Conservation (phyloP, 2,888 invertebrate genomes). For the Diaphora mendica region DNA sequence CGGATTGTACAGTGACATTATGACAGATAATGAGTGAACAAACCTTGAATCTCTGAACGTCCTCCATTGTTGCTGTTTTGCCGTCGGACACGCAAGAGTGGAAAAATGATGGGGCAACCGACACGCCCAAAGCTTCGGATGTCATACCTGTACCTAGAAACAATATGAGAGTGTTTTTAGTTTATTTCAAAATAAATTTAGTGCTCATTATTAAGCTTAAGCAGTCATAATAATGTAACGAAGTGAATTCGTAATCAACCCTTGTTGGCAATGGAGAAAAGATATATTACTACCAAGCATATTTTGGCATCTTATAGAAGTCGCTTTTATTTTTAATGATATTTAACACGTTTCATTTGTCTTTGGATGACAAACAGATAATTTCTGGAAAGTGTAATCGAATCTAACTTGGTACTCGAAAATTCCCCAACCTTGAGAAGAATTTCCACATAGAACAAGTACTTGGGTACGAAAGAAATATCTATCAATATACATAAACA, state of each 20-base stretch:
- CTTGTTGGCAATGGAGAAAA: background rate
- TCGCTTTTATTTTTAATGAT: background rate
- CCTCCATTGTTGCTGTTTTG: slow-evolving; percentile 98
- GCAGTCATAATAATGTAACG: background rate
- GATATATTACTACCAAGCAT: too few species aligned
- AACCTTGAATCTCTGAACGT: slow-evolving; percentile 97
- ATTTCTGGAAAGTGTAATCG: background rate
- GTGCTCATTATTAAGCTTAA: background rate
- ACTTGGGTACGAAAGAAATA: background rate
- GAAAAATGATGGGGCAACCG: slow-evolving; percentile 98
- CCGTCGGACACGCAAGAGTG: slow-evolving; percentile 98
- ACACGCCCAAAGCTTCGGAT: slow-evolving; percentile 97
- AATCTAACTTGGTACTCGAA: background rate
- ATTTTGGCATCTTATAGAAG: background rate
- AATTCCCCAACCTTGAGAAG: background rate
- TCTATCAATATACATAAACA: background rate
- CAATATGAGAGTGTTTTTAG: slow-evolving; percentile 25
- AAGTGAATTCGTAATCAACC: background rate
- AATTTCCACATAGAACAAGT: background rate
- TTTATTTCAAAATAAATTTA: background rate
- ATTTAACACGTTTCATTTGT: background rate
- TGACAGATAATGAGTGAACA: slow-evolving; percentile 56
- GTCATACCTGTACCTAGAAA: slow-evolving; percentile 94
- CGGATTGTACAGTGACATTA: slow-evolving; percentile 31
- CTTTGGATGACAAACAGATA: background rate